Evolutionary conservation across 2,113 vertebrate genomes (phyloP), one percentile per base, ranked within the genome.

Genomic region (Marcusenius ussheri): DNA sequence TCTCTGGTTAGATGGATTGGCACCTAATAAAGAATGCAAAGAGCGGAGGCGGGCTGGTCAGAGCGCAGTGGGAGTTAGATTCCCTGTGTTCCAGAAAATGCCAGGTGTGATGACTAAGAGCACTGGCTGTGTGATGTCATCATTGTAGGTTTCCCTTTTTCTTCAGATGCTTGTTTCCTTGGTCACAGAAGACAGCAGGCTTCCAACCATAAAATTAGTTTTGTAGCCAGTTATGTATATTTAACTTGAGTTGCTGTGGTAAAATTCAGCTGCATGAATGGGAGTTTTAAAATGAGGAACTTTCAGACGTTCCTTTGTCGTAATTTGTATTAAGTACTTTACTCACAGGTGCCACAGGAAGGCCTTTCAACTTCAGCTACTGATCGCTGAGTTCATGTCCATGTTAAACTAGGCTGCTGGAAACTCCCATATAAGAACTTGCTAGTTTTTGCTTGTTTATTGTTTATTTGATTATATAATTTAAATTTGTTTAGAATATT

Each of bases 71-170:
- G 74, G 74, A 80, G 35, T 80, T 42, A 80, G 35, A 80, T 8
- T 80, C 31, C 74, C 74, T 80, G 74, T 80, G 74, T 42, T 80
- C 31, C 35, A 80, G 74, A 80, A 80, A 80, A 80, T 80, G 74
- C 74, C 74, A 80, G 31, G 31, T 80, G 74, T 42, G 74, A 80
- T 80, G 74, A 80, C 31, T 80, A 80, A 80, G 74, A 80, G 35
- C 35, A 15, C 35, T 17, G 74, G 35, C 74, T 80, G 74, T 80
- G 74, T 80, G 74, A 80, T 80, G 74, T 80, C 74, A 80, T 80
- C 74, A 1, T 17, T 80, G 74, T 80, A 80, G 74, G 35, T 80
- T 80, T 80, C 74, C 74, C 74, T 80, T 80, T 80, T 80, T 31
- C 70, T 39, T 80, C 74, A 80, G 35, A 39, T 0, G 17, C 35